phyloP scores from a whole-genome alignment of 2,888 invertebrate species.

The Aspidapion aeneum region DNA sequence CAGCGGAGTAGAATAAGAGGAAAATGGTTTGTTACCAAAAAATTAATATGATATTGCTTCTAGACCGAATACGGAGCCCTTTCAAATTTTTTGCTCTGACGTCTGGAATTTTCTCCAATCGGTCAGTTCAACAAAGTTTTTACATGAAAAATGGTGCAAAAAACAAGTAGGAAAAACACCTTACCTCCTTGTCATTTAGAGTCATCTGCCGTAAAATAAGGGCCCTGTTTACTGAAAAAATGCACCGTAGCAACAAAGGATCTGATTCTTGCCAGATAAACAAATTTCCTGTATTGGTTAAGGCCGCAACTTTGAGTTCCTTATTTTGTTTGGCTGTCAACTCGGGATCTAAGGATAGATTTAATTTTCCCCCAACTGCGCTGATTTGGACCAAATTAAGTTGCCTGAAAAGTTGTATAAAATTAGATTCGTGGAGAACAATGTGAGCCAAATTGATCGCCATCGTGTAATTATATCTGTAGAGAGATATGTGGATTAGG shows the following conservation, averaged over 20 bases:
- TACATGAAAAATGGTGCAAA: too few species aligned
- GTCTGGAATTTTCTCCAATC: too few species aligned
- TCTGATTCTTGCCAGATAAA: slow-evolving; percentile 65
- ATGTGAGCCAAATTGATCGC: too few species aligned
- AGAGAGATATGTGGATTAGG: too few species aligned
- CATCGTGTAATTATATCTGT: too few species aligned
- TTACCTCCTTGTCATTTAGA: slow-evolving; percentile 52
- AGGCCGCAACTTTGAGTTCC: slow-evolving; percentile 59
- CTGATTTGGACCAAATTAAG: slow-evolving; percentile 45
- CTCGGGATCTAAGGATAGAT: slow-evolving; percentile 45
- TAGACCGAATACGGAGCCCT: too few species aligned
- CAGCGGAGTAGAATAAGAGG: too few species aligned
- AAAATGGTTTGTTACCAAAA: too few species aligned
- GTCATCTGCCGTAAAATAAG: slow-evolving; percentile 56
- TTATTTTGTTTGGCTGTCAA: slow-evolving; percentile 46
- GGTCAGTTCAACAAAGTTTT: too few species aligned
- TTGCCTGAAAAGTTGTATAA: slow-evolving; percentile 38
- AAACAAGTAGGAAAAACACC: not conserved
- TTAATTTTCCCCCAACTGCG: slow-evolving; percentile 55
- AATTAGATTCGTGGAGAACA: too few species aligned
- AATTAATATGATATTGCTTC: too few species aligned
- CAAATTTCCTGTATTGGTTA: slow-evolving; percentile 61
- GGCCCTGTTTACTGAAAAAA: slow-evolving; percentile 60
- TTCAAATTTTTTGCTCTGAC: too few species aligned
- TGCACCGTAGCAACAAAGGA: slow-evolving; percentile 56